A percentile compares a stretch with the other conserved stretches of the same genome.
Conservation (phyloP, 2,113 vertebrate species). For the Copsychus sechellarum region DNA sequence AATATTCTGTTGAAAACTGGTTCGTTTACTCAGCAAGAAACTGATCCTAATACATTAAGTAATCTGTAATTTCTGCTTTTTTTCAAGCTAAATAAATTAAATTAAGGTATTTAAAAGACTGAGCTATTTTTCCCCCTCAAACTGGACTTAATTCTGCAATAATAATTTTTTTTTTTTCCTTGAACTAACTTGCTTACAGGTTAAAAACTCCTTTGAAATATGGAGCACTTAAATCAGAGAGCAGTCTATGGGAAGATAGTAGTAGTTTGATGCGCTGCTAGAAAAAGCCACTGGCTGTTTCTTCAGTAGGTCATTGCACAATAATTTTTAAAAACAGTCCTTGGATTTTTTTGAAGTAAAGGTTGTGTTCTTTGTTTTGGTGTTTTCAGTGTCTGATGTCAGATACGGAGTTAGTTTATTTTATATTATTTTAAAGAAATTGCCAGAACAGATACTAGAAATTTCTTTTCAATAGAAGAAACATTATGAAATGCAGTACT, state of each 20-base stretch:
- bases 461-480: not conserved
- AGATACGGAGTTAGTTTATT: not conserved
- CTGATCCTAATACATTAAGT: not conserved
- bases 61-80: not conserved
- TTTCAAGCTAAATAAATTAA: not conserved
- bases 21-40: not conserved
- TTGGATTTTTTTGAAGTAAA: not conserved
- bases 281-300: not conserved
- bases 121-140: not conserved
- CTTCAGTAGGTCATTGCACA: not conserved
- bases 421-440: not conserved
- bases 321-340: not conserved
- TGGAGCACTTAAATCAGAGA: not conserved
- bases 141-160: not conserved
- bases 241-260: not conserved
- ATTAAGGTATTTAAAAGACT: not conserved
- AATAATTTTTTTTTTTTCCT: not conserved
- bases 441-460: not conserved
- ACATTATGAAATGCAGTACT: not conserved
- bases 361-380: not conserved
- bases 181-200: not conserved
- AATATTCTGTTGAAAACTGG: not conserved
- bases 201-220: not conserved
- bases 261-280: not conserved
- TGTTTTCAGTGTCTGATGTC: not conserved